Percentiles rank a stretch among this genome's conserved stretches.
Evolutionary conservation across 53 echinoderm and acorn worm species (phyloP).

Genomic region (Zoroaster sp.): DNA sequence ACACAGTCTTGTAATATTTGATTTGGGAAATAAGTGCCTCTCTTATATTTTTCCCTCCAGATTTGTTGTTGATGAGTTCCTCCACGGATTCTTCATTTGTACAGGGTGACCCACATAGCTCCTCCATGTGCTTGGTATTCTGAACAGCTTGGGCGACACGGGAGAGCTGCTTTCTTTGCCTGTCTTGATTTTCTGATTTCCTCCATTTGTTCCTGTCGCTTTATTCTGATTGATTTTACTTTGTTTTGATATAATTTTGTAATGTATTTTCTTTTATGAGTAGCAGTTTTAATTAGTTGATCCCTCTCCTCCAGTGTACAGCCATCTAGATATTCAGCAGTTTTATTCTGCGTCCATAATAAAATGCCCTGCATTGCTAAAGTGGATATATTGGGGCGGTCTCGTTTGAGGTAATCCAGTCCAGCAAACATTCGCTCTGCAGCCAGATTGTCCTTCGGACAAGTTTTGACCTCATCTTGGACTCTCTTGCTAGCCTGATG

Average conservation of each 20-base stretch:
- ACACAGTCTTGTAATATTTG: conserved; percentile 34
- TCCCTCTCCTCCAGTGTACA: background rate
- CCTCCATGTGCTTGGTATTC: background rate
- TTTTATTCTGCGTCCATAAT: background rate
- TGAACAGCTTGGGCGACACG: background rate
- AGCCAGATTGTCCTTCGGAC: background rate
- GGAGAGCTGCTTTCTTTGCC: background rate
- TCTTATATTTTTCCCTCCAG: background rate
- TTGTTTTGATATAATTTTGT: background rate
- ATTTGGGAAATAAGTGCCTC: conserved; percentile 38
- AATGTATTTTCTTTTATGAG: conserved; percentile 1
- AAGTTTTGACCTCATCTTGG: background rate
- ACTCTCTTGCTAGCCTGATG: background rate
- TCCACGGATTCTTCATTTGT: background rate
- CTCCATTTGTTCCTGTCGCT: conserved; percentile 28
- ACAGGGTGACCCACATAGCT: background rate
- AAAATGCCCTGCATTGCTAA: background rate
- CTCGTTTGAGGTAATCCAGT: conserved; percentile 60
- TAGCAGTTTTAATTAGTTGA: background rate
- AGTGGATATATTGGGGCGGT: conserved; percentile 47
- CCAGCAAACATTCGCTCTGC: conserved; percentile 32
- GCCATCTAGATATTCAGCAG: background rate
- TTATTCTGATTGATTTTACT: background rate
- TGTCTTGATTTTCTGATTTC: conserved; percentile 2
- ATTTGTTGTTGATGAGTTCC: background rate